These are phyloP conservation scores for Lochmaea crataegi DNA, from an alignment of 2,888 invertebrate species.

Conservation along the genomic window DNA sequence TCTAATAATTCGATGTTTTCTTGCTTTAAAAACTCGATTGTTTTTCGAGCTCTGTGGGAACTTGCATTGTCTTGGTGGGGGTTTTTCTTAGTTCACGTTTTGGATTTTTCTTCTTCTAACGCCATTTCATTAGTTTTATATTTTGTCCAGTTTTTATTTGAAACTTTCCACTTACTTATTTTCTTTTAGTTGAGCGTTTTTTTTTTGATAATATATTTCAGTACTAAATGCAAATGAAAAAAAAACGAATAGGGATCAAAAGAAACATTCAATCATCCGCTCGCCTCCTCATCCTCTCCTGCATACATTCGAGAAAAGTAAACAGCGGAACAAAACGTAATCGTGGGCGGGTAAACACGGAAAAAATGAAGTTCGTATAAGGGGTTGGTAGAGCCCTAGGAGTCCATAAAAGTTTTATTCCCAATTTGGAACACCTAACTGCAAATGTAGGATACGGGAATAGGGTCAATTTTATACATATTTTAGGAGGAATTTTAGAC, in stretches of 20 bases:
- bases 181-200: too few relatives aligned
- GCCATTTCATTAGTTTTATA: too few relatives aligned
- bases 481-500: conserved; percentile 15
- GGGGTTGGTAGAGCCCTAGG: conserved; percentile 25
- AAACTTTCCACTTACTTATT: too few relatives aligned
- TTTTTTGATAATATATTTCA: too few relatives aligned
- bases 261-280: conserved; percentile 31
- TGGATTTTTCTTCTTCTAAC: too few relatives aligned
- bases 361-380: conserved; percentile 28
- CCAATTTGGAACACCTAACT: conserved; percentile 40
- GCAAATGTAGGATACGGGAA: conserved; percentile 40
- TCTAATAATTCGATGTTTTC: too few relatives aligned
- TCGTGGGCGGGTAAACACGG: conserved; percentile 24
- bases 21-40: too few relatives aligned
- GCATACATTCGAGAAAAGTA: conserved; percentile 27
- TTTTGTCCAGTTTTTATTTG: too few relatives aligned
- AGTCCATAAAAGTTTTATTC: conserved; percentile 38
- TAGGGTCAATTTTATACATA: conserved; percentile 38
- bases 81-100: too few relatives aligned
- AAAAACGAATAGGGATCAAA: conserved; percentile 22
- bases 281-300: neutral
- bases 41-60: too few relatives aligned
- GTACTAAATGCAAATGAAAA: too few relatives aligned
- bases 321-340: conserved; percentile 17
- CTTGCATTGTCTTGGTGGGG: too few relatives aligned